Evolutionary conservation across 2,888 invertebrate species (phyloP).

Genomic region (Lasioglossum leucozonium): DNA sequence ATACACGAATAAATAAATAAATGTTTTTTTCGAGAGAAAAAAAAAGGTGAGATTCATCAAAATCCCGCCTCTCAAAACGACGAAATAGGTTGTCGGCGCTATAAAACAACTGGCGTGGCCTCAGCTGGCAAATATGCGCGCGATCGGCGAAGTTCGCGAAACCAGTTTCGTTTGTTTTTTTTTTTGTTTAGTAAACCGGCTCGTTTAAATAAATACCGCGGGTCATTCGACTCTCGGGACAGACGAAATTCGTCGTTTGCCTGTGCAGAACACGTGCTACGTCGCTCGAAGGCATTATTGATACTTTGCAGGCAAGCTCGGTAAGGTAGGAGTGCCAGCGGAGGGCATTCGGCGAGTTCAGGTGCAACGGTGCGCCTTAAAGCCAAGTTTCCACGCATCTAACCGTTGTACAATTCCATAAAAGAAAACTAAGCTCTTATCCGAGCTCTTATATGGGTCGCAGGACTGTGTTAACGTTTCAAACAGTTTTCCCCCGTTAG

Average conservation of each 20-base stretch:
- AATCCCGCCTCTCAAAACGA: background rate
- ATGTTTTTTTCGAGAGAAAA: background rate
- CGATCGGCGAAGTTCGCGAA: background rate
- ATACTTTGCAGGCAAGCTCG: constrained; percentile 64
- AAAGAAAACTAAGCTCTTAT: background rate
- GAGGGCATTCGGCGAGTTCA: constrained; percentile 67
- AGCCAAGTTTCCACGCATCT: constrained; percentile 22
- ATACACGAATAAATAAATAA: background rate
- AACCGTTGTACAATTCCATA: constrained; percentile 5
- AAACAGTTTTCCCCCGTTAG: background rate
- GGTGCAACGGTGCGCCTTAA: constrained; percentile 73
- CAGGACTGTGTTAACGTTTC: background rate
- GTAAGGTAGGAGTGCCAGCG: constrained; percentile 76
- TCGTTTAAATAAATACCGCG: constrained; percentile 16
- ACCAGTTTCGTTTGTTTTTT: background rate
- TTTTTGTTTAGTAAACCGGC: background rate
- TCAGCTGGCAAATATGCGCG: background rate
- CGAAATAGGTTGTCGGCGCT: background rate
- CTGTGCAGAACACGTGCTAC: constrained; percentile 9
- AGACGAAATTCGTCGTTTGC: background rate
- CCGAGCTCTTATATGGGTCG: background rate
- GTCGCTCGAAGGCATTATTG: constrained; percentile 41
- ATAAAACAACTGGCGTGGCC: background rate
- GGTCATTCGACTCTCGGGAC: background rate
- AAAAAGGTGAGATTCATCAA: background rate